These are phyloP conservation scores for Lethrus apterus DNA, from an alignment of 1,140 invertebrate genomes.

Conservation along the genomic window DNA sequence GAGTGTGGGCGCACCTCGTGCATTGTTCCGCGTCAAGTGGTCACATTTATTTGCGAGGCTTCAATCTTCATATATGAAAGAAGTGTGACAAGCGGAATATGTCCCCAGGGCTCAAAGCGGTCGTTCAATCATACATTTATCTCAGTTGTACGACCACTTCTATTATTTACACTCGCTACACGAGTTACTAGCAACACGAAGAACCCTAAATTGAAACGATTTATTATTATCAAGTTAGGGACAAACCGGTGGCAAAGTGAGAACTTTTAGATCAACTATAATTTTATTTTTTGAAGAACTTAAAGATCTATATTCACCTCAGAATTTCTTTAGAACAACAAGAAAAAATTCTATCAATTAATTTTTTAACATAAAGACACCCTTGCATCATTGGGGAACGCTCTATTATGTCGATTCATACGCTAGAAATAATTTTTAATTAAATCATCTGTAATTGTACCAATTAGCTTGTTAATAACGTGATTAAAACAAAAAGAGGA, in stretches of 20 bases:
- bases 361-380: too few relatives aligned
- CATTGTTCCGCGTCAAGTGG: slow-evolving; percentile 34
- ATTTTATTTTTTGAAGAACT: too few relatives aligned
- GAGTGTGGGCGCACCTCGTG: slow-evolving; percentile 5
- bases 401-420: too few relatives aligned
- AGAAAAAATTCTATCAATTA: too few relatives aligned
- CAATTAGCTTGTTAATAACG: neutral
- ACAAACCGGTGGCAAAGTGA: too few relatives aligned
- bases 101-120: slow-evolving; percentile 31
- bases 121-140: slow-evolving; percentile 37
- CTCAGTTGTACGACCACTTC: slow-evolving; percentile 17
- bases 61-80: slow-evolving; percentile 33
- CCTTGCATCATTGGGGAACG: too few relatives aligned
- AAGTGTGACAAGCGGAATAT: slow-evolving; percentile 36
- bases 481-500: too few relatives aligned
- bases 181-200: neutral
- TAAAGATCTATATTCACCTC: too few relatives aligned
- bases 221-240: slow-evolving; percentile 3
- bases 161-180: slow-evolving; percentile 5
- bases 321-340: too few relatives aligned
- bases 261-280: too few relatives aligned
- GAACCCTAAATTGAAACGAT: slow-evolving; percentile 6
- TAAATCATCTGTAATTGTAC: neutral
- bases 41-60: slow-evolving; percentile 37
- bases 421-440: slow-evolving; percentile 1